These are phyloP conservation scores for Gonocerus acuteangulatus DNA, from an alignment of 2,888 invertebrate species.

Conservation along the genomic window DNA sequence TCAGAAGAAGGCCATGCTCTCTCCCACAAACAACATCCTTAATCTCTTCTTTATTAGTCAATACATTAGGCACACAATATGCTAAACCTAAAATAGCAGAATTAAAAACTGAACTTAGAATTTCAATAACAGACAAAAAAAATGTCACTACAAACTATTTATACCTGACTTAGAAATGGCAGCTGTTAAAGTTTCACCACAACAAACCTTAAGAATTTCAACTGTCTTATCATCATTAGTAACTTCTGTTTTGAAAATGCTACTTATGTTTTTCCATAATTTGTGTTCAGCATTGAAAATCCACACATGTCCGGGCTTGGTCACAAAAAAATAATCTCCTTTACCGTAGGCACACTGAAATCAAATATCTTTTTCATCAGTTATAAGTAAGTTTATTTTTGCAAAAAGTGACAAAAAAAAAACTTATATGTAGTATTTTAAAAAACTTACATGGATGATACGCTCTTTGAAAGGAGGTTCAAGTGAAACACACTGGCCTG, in stretches of 20 bases:
- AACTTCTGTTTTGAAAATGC: slow-evolving; percentile 33
- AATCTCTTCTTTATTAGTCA: slow-evolving; percentile 50
- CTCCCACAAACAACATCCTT: slow-evolving; percentile 65
- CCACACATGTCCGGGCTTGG: slow-evolving; percentile 38
- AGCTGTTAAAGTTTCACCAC: slow-evolving; percentile 47
- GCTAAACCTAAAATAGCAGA: slow-evolving; percentile 47
- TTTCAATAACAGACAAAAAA: neutral
- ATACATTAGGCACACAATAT: slow-evolving; percentile 55
- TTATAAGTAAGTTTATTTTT: neutral
- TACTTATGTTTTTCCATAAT: slow-evolving; percentile 34
- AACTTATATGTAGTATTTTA: neutral
- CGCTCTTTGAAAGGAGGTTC: slow-evolving; percentile 2
- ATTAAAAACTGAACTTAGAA: too few species aligned
- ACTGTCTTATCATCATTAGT: slow-evolving; percentile 33
- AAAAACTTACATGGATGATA: slow-evolving; percentile 6
- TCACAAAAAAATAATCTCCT: slow-evolving; percentile 34
- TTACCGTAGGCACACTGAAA: slow-evolving; percentile 35
- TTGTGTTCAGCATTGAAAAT: slow-evolving; percentile 28
- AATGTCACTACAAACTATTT: neutral
- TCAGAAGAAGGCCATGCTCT: slow-evolving; percentile 69
- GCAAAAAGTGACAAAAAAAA: neutral
- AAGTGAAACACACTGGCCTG: neutral
- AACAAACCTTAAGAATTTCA: slow-evolving; percentile 45
- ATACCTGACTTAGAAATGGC: slow-evolving; percentile 43
- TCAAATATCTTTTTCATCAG: neutral